phyloP scores from a whole-genome alignment of 2,113 vertebrate genomes.

The Hemiprocne comata region DNA sequence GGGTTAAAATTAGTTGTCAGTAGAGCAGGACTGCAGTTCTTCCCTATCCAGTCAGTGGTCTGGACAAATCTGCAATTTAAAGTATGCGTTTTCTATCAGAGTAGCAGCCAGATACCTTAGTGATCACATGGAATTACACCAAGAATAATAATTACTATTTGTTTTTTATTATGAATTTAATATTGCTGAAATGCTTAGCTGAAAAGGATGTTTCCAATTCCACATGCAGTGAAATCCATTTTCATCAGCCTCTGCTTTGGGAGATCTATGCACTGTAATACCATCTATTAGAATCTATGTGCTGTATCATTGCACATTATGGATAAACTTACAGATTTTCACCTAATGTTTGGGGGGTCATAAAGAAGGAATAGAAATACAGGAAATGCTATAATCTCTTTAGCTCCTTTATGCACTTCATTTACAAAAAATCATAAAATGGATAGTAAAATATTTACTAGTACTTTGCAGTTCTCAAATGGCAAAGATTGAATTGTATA shows the following conservation, averaged over 20 bases:
- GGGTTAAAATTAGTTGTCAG: background rate
- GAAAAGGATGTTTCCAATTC: slow-evolving; percentile 51
- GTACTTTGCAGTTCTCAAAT: slow-evolving; percentile 62
- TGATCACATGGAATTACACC: background rate
- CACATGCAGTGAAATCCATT: slow-evolving; percentile 45
- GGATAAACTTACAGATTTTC: slow-evolving; percentile 73
- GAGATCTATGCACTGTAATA: slow-evolving; percentile 58
- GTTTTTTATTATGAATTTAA: slow-evolving; percentile 59
- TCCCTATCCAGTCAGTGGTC: background rate
- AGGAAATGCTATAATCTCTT: slow-evolving; percentile 66
- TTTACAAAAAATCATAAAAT: slow-evolving; percentile 76
- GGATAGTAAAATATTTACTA: slow-evolving; percentile 77
- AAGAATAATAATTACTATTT: slow-evolving; percentile 21
- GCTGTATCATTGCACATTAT: slow-evolving; percentile 75
- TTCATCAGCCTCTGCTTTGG: slow-evolving; percentile 69
- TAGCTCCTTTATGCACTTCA: slow-evolving; percentile 71
- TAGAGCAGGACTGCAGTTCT: background rate
- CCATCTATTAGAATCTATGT: slow-evolving; percentile 72
- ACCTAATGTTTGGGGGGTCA: slow-evolving; percentile 53
- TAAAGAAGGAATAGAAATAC: slow-evolving; percentile 73
- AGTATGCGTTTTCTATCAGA: background rate
- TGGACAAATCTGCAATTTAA: background rate
- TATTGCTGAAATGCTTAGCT: slow-evolving; percentile 50
- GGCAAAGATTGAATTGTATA: slow-evolving; percentile 61
- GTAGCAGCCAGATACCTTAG: background rate